phyloP scores from a whole-genome alignment of 1,140 invertebrate species.

The Lepidotrigona ventralis region DNA sequence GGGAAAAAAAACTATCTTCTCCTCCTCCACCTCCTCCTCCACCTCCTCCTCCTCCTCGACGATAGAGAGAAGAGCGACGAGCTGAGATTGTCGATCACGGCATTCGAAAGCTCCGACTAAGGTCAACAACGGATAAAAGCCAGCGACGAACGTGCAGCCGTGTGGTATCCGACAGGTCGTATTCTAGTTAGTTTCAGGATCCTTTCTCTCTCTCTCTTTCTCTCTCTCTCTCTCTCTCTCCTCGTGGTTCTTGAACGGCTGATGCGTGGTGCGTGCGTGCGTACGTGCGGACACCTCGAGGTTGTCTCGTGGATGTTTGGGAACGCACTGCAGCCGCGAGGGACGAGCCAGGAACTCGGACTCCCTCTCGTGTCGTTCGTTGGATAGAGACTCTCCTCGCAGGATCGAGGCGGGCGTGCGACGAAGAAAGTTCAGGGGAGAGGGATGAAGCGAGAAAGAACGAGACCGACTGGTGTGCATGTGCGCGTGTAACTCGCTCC shows the following conservation, averaged over 20 bases:
- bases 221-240: conserved; percentile 9
- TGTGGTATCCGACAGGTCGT: neutral
- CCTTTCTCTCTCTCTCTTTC: neutral
- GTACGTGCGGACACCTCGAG: conserved; percentile 54
- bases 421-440: neutral
- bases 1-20: neutral
- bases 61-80: neutral
- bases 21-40: neutral
- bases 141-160: neutral
- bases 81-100: no score
- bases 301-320: conserved; percentile 64
- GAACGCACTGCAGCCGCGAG: conserved; percentile 66
- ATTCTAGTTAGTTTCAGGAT: neutral
- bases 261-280: conserved; percentile 50
- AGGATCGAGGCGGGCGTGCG: conserved; percentile 55
- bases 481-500: conserved; percentile 21
- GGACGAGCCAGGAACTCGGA: conserved; percentile 65
- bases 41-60: neutral
- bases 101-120: neutral
- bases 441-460: conserved; percentile 53
- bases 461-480: conserved; percentile 56
- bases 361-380: conserved; percentile 64
- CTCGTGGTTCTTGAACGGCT: conserved; percentile 44
- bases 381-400: conserved; percentile 57
- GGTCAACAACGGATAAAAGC: neutral